These are phyloP conservation scores for Spilogale gracilis DNA, from an alignment of 2,113 vertebrate species.

Conservation along the genomic window DNA sequence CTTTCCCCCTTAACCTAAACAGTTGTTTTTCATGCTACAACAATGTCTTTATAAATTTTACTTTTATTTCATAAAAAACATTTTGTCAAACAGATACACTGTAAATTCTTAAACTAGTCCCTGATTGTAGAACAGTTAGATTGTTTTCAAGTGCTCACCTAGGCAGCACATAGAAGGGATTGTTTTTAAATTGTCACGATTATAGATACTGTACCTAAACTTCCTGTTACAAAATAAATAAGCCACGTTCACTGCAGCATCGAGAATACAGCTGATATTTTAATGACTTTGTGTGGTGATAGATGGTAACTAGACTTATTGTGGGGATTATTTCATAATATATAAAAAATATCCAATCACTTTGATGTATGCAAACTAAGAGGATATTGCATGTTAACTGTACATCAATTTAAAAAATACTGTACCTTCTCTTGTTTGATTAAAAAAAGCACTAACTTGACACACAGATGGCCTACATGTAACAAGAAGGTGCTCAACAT, in stretches of 20 bases:
- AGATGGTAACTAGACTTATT: neutral
- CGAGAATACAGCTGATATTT: neutral
- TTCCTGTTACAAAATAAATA: neutral
- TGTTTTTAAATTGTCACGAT: neutral
- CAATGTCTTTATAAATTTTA: neutral
- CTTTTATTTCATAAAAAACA: constrained; percentile 32
- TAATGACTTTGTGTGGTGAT: neutral
- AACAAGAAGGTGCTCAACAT: neutral
- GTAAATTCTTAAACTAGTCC: constrained; percentile 3
- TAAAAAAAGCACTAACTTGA: neutral
- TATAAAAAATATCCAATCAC: neutral
- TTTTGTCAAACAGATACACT: neutral
- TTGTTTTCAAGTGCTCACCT: neutral
- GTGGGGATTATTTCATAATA: neutral
- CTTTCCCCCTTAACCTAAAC: neutral
- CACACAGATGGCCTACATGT: neutral
- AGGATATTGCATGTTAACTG: neutral
- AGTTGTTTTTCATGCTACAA: neutral
- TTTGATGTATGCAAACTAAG: neutral
- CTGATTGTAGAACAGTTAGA: constrained; percentile 5
- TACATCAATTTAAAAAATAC: neutral
- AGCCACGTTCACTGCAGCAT: neutral
- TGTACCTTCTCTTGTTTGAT: neutral
- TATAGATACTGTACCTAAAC: neutral
- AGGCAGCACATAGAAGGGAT: no score